Evolutionary conservation across 2,888 invertebrate genomes (phyloP), one percentile per base, ranked within the genome.

Genomic region (Xestia xanthographa): DNA sequence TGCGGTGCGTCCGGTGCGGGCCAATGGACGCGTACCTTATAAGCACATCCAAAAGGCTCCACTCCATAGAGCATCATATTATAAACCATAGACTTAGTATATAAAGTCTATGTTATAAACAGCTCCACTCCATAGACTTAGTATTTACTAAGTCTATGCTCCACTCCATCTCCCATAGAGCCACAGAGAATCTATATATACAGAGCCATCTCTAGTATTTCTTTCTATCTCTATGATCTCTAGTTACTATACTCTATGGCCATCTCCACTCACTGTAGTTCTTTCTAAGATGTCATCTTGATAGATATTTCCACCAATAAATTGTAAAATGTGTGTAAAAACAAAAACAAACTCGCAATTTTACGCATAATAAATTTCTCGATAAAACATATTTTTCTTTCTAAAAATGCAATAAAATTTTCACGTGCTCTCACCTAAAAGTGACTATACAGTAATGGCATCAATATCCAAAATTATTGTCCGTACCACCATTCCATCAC

Each of bases 401-500:
- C 41, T 41, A 14, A 70, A 76, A 73, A 67, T 68, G 9, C 22
- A 63, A 12, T 53, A 22, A 65, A 34, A 53, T 26, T 63, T 62
- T 62, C 6, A 56, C 67, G 53, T 43, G 2, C 53, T 9, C 62
- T 67, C 72, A 2, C 29, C 4, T 22, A 26, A 75, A 72, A 66
- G 5, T 63, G 34, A 38, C 26, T 53, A 65, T 20, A 26, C 14
- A 17, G 48, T 48, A 53, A 83, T 84, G 84, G 53, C 83, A 62
- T 50, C 20, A 14, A 48, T 70, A 26, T 60, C 9, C 56, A 71
- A 58, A 62, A 62, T 14, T n/a, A 12, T 20, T 34, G 9, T 53
- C 67, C 60, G 69, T n/a, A 48, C 22, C 43, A 20, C 26, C 29
- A 48, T 66, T 34, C 5, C 9, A 53, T 38, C 20, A 17, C 17